Base-by-base conservation (phyloP, 2,888 invertebrate genomes). In the Drosophila formosana region DNA sequence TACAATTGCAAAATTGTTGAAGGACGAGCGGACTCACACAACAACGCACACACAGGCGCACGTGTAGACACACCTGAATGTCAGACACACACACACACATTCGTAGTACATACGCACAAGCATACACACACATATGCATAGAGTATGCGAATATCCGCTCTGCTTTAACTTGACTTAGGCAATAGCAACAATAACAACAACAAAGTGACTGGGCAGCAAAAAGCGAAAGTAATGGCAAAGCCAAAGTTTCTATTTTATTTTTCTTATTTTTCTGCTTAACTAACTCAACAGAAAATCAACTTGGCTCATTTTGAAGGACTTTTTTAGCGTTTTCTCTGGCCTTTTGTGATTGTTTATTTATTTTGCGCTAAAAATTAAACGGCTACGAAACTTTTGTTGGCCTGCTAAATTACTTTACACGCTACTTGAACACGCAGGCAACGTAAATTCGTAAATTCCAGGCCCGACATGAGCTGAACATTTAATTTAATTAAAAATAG, bases 401-500 rank as follows among this genome's bases (percentile, higher is more conserved):
- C 18, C 50, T 63, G 60, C 43, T 73, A 78, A 84, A 85, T 89
- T 84, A 79, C 78, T 85, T 88, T 85, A 89, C 89, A 85, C 88
- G 85, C 89, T 72, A 89, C 88, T 89, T 85, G 73, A 79, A 79
- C 85, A 85, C 85, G 89, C 85, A 88, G 84, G 67, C 83, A 64
- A 72, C 65, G 75, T 69, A 73, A 72, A 72, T 66, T 63, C 66
- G 71, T 69, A 69, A 75, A 75, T 66, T 63, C 56, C 39, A 43
- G 62, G 47, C 45, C 45, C 45, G 64, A 66, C 64, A 66, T 56
- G 37, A 58, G 45, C 56, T 49, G 25, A 61, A 67, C 66, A 67
- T 85, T 88, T 82, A 80, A 85, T 83, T 88, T 64, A 83, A 85
- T 88, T 82, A 82, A 78, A 82, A 78, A 56, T 49, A 65, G 60